phyloP scores from a whole-genome alignment of 2,113 vertebrate genomes.

The Gobius niger region DNA sequence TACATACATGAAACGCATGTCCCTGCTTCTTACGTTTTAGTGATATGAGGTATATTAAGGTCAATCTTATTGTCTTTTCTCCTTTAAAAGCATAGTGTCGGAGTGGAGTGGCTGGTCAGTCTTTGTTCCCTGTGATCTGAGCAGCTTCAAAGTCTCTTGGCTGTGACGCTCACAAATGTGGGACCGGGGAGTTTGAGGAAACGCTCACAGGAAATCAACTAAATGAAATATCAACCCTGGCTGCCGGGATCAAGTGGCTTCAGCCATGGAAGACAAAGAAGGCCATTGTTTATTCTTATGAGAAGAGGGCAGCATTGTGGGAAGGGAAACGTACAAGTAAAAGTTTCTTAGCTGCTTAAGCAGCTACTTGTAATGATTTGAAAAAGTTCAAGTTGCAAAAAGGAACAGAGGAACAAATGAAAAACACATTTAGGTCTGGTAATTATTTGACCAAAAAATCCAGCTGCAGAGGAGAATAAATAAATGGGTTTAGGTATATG shows the following conservation, averaged over 20 bases:
- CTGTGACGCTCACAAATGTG: conserved; percentile 62
- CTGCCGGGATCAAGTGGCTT: conserved; percentile 70
- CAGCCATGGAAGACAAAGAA: conserved; percentile 74
- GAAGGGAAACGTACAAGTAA: conserved; percentile 17
- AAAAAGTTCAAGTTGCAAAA: conserved; percentile 20
- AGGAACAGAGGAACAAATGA: background rate
- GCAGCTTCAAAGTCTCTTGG: conserved; percentile 73
- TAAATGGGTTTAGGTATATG: conserved; percentile 57
- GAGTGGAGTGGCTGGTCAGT: conserved; percentile 70
- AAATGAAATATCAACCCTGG: conserved; percentile 74
- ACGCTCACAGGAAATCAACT: conserved; percentile 68
- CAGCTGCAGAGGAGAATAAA: conserved; percentile 68
- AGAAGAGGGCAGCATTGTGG: conserved; percentile 63
- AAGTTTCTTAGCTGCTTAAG: conserved; percentile 35
- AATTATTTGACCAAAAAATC: conserved; percentile 50
- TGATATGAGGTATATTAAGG: conserved; percentile 86
- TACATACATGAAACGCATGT: conserved; percentile 81
- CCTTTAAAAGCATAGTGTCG: conserved; percentile 74
- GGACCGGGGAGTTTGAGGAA: background rate
- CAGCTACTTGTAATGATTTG: conserved; percentile 34
- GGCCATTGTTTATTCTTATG: conserved; percentile 71
- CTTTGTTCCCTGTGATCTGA: conserved; percentile 74
- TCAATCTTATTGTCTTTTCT: conserved; percentile 71
- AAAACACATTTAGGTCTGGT: conserved; percentile 46
- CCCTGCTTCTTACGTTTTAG: conserved; percentile 78